Evolutionary conservation across 1,140 invertebrate genomes (phyloP), one percentile per base, ranked within the genome.

Genomic region (Dysdera silvatica): DNA sequence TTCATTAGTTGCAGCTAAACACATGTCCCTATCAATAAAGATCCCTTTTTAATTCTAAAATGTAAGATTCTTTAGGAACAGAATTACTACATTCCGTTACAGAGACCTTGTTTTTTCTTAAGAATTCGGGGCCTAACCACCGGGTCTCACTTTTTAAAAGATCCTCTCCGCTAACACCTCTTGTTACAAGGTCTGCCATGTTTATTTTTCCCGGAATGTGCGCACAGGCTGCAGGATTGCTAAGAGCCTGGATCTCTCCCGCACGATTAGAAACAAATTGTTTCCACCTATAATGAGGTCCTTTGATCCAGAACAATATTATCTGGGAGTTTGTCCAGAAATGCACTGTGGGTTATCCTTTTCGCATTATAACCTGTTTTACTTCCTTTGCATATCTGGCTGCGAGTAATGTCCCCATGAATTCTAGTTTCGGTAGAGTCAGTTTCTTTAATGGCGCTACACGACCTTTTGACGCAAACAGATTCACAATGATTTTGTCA

Each of bases 251-350:
- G 41, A 55, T 41, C 10, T 55, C 53, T 28, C 26, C 16, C 6
- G 41, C 33, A n/a, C 53, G n/a, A 18, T 55, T 55, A 20, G 53
- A 1, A 23, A 55, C 53, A 55, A 55, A 55, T 16, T 37, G 33
- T 40, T 55, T 55, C 61, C 68, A 73, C 66, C 70, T 70, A n/a
- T 70, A 49, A 5, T 69, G 69, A 12, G 55, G 53, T 31, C 68
- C 65, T 40, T 64, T 37, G 7, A 78, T 68, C 75, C 76, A 77
- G 5, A 51, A 57, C 7, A 78, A 33, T 0, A 71, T 70, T 8
- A 74, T 73, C 20, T 68, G 71, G 0, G 75, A 75, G 62, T 78
- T 76, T 6, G 63, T 63, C 75, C 72, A 77, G 47, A 71, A 67
- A n/a, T 58, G 35, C 28, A 66, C 63, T 51, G 40, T 33, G 12